These are phyloP conservation scores for Oncorhynchus mykiss DNA, from an alignment of 2,113 vertebrate species.

Conservation along the genomic window DNA sequence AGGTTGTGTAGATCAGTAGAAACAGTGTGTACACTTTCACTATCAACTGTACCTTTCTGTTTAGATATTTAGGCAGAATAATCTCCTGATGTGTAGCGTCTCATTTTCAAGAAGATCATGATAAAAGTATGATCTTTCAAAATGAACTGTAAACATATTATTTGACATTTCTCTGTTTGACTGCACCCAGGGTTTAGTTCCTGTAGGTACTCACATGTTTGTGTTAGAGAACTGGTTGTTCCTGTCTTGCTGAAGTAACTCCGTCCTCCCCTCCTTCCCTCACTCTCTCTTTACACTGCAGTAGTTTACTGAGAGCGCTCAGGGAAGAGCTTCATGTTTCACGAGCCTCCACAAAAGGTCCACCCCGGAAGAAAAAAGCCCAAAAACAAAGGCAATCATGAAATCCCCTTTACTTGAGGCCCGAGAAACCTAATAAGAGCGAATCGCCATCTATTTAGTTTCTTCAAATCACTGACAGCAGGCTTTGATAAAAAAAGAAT, in stretches of 20 bases:
- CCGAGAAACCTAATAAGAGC: slow-evolving; percentile 70
- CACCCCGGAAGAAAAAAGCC: background rate
- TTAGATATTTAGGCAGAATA: no score
- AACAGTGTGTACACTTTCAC: no score
- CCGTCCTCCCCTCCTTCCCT: slow-evolving; percentile 2
- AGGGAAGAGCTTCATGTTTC: slow-evolving; percentile 11
- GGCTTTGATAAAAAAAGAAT: slow-evolving; percentile 70
- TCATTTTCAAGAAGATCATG: no score
- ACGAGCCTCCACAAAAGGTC: background rate
- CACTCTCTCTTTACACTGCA: slow-evolving; percentile 28
- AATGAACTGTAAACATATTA: no score
- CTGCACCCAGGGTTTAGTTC: slow-evolving; percentile 42
- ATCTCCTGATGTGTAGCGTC: no score
- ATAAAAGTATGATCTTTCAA: no score
- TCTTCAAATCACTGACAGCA: slow-evolving; percentile 80
- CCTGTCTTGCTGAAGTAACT: background rate
- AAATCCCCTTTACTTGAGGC: slow-evolving; percentile 61
- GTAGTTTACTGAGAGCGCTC: slow-evolving; percentile 18
- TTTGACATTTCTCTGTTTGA: slow-evolving; percentile 55
- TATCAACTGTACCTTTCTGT: slow-evolving; percentile 25
- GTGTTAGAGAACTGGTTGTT: slow-evolving; percentile 54
- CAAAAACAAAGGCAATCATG: slow-evolving; percentile 67
- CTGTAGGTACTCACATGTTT: slow-evolving; percentile 49
- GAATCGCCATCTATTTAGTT: slow-evolving; percentile 78
- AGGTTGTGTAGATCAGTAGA: no score